phyloP scores from a whole-genome alignment of 2,888 invertebrate species.

The Sicus ferrugineus region DNA sequence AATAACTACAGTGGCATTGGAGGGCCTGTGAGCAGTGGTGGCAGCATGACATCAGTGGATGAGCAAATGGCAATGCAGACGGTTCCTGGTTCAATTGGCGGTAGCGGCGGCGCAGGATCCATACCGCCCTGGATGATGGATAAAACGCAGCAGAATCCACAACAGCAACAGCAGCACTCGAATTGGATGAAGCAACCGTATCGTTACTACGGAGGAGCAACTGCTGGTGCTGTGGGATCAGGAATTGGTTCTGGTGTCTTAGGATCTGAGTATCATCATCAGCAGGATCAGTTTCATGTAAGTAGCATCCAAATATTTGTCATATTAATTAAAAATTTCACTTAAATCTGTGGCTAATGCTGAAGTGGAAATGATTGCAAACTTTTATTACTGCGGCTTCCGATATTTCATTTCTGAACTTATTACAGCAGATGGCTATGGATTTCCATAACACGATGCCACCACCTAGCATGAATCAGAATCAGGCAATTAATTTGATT shows the following conservation, averaged over 20 bases:
- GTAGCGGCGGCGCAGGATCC: constrained; percentile 45
- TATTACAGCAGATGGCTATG: constrained; percentile 54
- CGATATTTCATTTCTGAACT: background rate
- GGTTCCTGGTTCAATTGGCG: constrained; percentile 30
- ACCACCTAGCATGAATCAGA: constrained; percentile 55
- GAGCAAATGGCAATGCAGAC: constrained; percentile 46
- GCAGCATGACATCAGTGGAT: constrained; percentile 50
- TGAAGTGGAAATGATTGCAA: too few relatives aligned
- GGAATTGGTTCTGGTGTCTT: constrained; percentile 43
- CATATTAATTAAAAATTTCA: too few relatives aligned
- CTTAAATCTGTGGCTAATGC: too few relatives aligned
- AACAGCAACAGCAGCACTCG: constrained; percentile 49
- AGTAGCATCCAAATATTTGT: constrained; percentile 36
- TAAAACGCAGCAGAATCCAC: constrained; percentile 45
- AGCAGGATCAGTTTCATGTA: constrained; percentile 61
- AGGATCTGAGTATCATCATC: constrained; percentile 53
- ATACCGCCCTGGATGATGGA: constrained; percentile 56
- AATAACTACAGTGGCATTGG: constrained; percentile 53
- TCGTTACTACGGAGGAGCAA: constrained; percentile 54
- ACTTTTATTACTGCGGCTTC: background rate
- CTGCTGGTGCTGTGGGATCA: constrained; percentile 36
- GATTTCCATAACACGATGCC: constrained; percentile 61
- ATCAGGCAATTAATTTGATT: constrained; percentile 59
- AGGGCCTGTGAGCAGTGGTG: constrained; percentile 41
- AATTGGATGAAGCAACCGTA: constrained; percentile 59